Conservation (phyloP, 2,888 invertebrate genomes). For the Seira ritae region DNA sequence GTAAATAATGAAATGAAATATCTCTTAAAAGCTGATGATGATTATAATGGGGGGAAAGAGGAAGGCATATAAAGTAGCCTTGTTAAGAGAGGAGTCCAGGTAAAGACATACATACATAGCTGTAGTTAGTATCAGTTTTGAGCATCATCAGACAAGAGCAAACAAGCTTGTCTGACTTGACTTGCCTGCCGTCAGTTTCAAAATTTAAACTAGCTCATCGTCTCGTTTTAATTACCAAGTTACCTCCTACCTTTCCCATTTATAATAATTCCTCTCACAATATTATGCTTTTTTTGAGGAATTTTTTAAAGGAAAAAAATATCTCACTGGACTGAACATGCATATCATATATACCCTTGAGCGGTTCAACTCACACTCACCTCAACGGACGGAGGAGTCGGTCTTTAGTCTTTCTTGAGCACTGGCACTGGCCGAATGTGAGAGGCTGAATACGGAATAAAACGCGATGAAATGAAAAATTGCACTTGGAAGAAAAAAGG, state of each 20-base stretch:
- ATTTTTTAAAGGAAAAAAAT: slow-evolving; percentile 25
- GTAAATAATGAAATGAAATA: slow-evolving; percentile 62
- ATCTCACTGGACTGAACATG: slow-evolving; percentile 43
- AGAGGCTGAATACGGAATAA: no score
- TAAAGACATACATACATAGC: not conserved
- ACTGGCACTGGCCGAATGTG: no score
- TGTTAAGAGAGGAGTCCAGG: no score
- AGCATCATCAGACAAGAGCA: slow-evolving; percentile 30
- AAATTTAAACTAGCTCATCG: slow-evolving; percentile 41
- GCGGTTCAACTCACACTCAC: slow-evolving; percentile 48
- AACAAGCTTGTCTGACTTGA: slow-evolving; percentile 50
- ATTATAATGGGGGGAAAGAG: not conserved
- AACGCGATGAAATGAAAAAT: no score
- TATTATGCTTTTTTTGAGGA: slow-evolving; percentile 1
- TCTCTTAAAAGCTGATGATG: slow-evolving; percentile 35
- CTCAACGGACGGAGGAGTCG: no score
- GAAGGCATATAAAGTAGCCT: not conserved
- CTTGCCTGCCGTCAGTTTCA: slow-evolving; percentile 13
- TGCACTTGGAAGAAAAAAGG: no score
- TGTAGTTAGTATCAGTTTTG: no score
- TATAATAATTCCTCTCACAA: slow-evolving; percentile 57
- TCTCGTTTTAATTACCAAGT: slow-evolving; percentile 65
- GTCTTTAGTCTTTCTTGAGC: no score
- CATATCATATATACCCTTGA: slow-evolving; percentile 45
- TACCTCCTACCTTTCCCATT: slow-evolving; percentile 64